Percentiles rank a stretch among this genome's conserved stretches.
Conservation (phyloP, 2,797 vertebrate species). For the Dermochelys coriacea region DNA sequence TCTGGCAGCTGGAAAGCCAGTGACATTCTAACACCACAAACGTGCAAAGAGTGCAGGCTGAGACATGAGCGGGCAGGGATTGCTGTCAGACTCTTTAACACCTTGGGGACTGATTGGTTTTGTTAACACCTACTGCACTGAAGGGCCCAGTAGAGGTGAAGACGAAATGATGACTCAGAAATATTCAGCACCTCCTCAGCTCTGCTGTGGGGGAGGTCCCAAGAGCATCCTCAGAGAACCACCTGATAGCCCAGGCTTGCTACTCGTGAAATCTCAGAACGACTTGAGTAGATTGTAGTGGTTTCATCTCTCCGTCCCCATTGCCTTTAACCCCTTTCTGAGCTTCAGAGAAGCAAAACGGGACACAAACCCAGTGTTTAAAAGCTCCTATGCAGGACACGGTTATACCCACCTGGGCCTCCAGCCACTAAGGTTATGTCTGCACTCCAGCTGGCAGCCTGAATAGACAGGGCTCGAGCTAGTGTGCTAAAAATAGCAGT, state of each 20-base stretch:
- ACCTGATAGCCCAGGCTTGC: not conserved
- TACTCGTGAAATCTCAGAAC: not conserved
- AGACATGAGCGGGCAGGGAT: not conserved
- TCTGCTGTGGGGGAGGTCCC: not conserved
- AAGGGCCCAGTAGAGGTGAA: not conserved
- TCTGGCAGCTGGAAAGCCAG: not conserved
- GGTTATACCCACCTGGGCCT: not conserved
- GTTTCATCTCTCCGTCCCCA: not conserved
- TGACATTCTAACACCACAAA: not conserved
- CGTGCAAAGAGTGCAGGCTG: not conserved
- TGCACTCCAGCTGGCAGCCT: not conserved
- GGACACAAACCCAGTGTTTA: too few species aligned
- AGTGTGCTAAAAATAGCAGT: not conserved
- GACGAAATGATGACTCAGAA: not conserved
- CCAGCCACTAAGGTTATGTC: not conserved
- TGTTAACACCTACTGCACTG: not conserved
- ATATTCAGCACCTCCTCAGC: not conserved
- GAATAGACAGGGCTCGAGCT: not conserved
- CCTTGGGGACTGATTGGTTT: not conserved
- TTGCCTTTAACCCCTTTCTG: not conserved
- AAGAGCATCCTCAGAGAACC: not conserved
- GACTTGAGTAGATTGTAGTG: not conserved
- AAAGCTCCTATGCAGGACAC: not conserved
- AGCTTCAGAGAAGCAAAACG: not conserved
- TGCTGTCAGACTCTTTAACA: not conserved